Evolutionary conservation across 2,797 vertebrate species (phyloP).

Genomic region (Rhyacichthys aspro): DNA sequence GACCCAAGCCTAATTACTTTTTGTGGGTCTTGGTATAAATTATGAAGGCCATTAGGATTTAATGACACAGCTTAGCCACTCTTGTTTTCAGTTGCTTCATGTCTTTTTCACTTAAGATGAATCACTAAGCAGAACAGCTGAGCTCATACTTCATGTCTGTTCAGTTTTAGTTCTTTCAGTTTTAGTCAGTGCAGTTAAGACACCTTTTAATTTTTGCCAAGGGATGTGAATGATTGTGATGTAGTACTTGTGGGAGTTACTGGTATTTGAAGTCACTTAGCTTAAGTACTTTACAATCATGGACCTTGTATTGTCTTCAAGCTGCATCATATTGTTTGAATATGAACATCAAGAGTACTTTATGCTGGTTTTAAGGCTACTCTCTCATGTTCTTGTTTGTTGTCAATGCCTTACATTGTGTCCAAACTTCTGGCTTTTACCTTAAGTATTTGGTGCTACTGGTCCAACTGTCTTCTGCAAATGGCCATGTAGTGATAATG

Average conservation of each 20-base stretch:
- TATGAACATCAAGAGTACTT: slow-evolving; percentile 8
- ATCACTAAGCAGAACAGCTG: no score
- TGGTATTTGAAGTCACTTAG: neutral
- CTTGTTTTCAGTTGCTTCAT: no score
- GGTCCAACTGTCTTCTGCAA: slow-evolving; percentile 25
- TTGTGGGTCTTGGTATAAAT: neutral
- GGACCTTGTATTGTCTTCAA: neutral
- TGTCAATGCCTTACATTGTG: slow-evolving; percentile 40
- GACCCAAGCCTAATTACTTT: neutral
- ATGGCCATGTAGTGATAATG: slow-evolving; percentile 29
- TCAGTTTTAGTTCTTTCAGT: no score
- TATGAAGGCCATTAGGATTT: neutral
- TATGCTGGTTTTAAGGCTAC: slow-evolving; percentile 33
- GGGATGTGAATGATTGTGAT: no score
- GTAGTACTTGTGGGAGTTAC: no score
- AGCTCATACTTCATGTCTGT: no score
- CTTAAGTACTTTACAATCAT: neutral
- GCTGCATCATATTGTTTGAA: neutral
- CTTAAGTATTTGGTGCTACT: slow-evolving; percentile 30
- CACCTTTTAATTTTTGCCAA: no score
- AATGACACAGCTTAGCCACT: no score
- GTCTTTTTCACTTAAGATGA: no score
- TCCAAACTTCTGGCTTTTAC: slow-evolving; percentile 2
- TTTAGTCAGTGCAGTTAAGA: neutral
- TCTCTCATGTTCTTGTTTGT: neutral